phyloP scores from a whole-genome alignment of 2,888 invertebrate species.

The Cacoxenus indagator region DNA sequence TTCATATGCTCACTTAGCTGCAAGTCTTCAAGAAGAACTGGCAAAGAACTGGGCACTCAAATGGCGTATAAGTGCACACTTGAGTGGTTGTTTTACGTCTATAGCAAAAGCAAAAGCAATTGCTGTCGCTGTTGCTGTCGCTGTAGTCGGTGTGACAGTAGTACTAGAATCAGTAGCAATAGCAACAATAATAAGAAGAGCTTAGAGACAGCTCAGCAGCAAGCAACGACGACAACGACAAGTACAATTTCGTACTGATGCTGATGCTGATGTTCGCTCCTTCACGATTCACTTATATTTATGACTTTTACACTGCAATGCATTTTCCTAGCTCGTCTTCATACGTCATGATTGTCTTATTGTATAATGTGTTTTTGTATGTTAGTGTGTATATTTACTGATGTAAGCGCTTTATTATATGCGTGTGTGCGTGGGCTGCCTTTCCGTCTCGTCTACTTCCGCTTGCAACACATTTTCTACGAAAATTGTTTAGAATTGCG shows the following conservation, averaged over 20 bases:
- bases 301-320: background rate
- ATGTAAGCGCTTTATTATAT: no score
- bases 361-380: background rate
- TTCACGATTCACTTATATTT: background rate
- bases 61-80: constrained; percentile 13
- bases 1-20: background rate
- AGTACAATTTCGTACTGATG: background rate
- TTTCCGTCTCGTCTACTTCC: constrained; percentile 2
- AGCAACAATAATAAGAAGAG: background rate
- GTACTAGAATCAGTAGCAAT: background rate
- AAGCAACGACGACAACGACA: no score
- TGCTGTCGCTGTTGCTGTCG: no score
- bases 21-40: background rate
- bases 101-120: background rate
- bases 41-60: background rate
- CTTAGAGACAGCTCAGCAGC: background rate
- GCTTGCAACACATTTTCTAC: background rate
- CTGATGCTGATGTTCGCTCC: background rate
- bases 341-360: background rate
- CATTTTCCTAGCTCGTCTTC: background rate
- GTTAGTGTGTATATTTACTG: background rate
- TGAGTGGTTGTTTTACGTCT: constrained; percentile 12
- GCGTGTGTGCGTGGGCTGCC: background rate
- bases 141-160: no score
- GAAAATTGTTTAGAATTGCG: background rate